phyloP scores from a whole-genome alignment of 37 sponge, comb jelly and placozoan species.

The Halisarca cf. caerulea region DNA sequence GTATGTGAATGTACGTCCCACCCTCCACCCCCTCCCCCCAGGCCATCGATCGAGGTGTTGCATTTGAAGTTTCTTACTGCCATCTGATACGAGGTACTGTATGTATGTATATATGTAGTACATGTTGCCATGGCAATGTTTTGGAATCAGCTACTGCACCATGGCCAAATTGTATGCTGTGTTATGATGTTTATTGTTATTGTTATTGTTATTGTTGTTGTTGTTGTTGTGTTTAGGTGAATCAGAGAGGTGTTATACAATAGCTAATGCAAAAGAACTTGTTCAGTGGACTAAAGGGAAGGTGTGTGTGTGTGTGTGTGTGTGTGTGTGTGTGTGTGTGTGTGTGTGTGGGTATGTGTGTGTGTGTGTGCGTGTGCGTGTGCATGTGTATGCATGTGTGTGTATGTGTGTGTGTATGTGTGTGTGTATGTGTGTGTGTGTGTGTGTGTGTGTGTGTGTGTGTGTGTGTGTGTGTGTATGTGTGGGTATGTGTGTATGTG shows the following conservation, averaged over 20 bases:
- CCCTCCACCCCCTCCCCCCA: neutral
- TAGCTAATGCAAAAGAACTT: conserved; percentile 67
- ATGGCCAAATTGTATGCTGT: too few relatives aligned
- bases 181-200: too few relatives aligned
- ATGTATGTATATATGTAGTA: neutral
- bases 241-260: conserved; percentile 27
- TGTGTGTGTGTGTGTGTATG: too few relatives aligned
- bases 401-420: too few relatives aligned
- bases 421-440: too few relatives aligned
- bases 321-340: neutral
- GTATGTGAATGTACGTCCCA: too few relatives aligned
- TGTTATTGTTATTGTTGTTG: too few relatives aligned
- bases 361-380: neutral
- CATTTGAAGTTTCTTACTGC: conserved; percentile 67
- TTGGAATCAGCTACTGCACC: too few relatives aligned
- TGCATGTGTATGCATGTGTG: too few relatives aligned
- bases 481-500: too few relatives aligned
- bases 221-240: neutral
- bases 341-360: neutral
- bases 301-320: conserved; percentile 14
- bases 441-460: too few relatives aligned
- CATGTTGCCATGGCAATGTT: neutral
- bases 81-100: conserved; percentile 56
- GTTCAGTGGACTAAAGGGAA: conserved; percentile 55
- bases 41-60: conserved; percentile 68